Evolutionary conservation across 2,113 vertebrate genomes (phyloP), one percentile per base, ranked within the genome.

Genomic region (Delphinapterus leucas): DNA sequence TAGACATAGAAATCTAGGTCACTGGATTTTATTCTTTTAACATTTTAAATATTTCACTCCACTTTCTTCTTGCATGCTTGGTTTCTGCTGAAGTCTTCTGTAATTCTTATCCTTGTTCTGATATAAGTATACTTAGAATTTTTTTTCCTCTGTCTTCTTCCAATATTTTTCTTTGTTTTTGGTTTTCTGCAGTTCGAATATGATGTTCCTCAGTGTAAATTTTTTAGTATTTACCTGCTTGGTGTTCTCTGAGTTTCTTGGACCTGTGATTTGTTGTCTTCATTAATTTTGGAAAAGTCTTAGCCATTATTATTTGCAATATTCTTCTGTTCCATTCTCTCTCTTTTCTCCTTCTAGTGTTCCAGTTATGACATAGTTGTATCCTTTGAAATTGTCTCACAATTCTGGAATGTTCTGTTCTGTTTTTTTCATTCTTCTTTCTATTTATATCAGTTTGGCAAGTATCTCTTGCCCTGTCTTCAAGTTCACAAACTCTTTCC

Each of bases 241-340:
- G 58, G 15, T 81, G 18, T 77, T 84, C 23, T 95, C 20, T 71
- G 25, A 84, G 31, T 26, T 84, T 84, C 71, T 28, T 61, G 74
- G 41, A 68, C 87, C 20, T 92, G 4, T 85, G 61, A 41, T 61
- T 49, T 87, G 55, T 74, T 94, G 25, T 60, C 58, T 53, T 94
- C 63, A 79, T 88, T 92, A 92, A 95, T 79, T 96, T 77, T 79
- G 63, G 44, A 49, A 92, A 71, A 65, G 33, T 23, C 53, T 95
- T 83, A 79, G 36, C 11, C 15, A 89, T 95, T 95, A 65, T 84
- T 93, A 85, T 70, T 73, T 89, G 31, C 31, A 92, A 1, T 88
- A 84, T 31, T 76, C 61, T 88, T 95, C 77, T 88, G 6, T 71
- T 76, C 49, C 38, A 55, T 86, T 90, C 58, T 70, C 28, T 91